Percentiles rank a stretch among this genome's conserved stretches.
Conservation (phyloP, 1,140 invertebrate species). For the Aphelenchoides besseyi region DNA sequence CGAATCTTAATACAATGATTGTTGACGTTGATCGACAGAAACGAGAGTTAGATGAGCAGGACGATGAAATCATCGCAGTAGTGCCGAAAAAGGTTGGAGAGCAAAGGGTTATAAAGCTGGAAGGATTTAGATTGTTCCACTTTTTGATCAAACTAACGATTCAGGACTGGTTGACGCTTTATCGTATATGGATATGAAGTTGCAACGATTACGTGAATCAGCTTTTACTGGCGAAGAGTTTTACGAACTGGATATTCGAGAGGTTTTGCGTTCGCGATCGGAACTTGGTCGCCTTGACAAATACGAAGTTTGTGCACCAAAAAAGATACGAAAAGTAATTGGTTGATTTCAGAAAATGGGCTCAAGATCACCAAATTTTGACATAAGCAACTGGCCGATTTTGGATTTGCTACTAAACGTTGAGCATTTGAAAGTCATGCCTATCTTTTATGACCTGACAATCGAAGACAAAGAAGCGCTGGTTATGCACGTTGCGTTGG, state of each 20-base stretch:
- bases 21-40: not conserved
- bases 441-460: constrained; percentile 1
- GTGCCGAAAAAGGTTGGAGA: not conserved
- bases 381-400: not conserved
- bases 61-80: not conserved
- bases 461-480: constrained; percentile 5
- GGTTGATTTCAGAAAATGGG: not conserved
- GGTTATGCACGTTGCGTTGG: not conserved
- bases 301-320: not conserved
- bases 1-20: not conserved
- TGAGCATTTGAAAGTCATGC: not conserved
- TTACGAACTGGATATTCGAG: not conserved
- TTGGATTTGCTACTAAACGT: not conserved
- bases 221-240: not conserved
- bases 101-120: no score
- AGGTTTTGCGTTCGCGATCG: not conserved
- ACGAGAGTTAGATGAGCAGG: not conserved
- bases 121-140: not conserved
- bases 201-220: constrained; percentile 1
- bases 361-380: no score
- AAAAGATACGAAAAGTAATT: not conserved
- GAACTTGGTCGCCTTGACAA: not conserved
- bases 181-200: not conserved
- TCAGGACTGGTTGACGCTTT: not conserved
- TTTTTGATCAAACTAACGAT: not conserved